Conservation (phyloP, 2,113 vertebrate species). For the Dolichallabes microphthalmus region DNA sequence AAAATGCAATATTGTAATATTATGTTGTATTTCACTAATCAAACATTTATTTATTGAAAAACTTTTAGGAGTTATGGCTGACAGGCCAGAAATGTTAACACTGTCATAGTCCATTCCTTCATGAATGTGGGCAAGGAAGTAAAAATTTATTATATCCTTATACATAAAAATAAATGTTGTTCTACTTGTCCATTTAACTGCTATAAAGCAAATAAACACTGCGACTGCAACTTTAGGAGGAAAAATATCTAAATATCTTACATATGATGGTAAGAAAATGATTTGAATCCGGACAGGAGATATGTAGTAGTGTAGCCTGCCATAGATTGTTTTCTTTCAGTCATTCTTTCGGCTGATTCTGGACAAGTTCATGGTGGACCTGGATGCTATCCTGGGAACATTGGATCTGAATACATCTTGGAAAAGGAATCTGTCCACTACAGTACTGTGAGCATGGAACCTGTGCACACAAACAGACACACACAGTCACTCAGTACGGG, state of each 20-base stretch:
- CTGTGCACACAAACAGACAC: background rate
- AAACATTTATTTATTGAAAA: background rate
- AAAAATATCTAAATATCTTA: background rate
- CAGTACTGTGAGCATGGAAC: background rate
- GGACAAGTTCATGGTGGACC: background rate
- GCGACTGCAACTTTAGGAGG: background rate
- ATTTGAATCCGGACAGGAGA: background rate
- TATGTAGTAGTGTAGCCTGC: background rate
- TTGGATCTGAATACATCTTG: background rate
- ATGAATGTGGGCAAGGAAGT: background rate
- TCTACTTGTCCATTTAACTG: background rate
- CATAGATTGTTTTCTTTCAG: background rate
- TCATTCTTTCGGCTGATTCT: background rate
- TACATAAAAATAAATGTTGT: background rate
- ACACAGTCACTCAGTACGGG: background rate
- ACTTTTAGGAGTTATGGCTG: background rate
- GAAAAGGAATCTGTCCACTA: background rate
- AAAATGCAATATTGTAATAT: too few species aligned
- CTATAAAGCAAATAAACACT: too few species aligned
- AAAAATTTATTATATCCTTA: background rate
- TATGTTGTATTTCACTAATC: too few species aligned
- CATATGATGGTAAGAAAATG: background rate
- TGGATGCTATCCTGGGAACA: background rate
- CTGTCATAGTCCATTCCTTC: background rate
- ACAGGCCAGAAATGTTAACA: background rate